These are phyloP conservation scores for Aricia agestis DNA, from an alignment of 1,140 invertebrate genomes.

Conservation along the genomic window DNA sequence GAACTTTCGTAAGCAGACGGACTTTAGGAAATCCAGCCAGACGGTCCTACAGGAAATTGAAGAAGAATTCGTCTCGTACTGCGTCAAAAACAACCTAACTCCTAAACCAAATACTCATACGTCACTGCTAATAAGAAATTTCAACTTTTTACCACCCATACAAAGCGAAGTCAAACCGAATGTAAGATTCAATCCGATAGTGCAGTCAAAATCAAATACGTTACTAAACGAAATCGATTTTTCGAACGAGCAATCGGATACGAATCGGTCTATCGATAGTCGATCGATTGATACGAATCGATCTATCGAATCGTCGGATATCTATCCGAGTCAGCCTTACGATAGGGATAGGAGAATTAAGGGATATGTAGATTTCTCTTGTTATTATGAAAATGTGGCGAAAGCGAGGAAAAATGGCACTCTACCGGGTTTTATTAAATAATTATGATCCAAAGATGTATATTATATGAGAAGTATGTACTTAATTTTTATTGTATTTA, in stretches of 20 bases:
- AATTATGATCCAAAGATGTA: no score
- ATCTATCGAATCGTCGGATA: constrained; percentile 67
- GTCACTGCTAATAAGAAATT: constrained; percentile 90
- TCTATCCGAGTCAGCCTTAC: constrained; percentile 58
- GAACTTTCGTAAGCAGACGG: constrained; percentile 88
- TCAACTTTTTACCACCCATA: constrained; percentile 86
- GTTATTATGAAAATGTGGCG: constrained; percentile 86
- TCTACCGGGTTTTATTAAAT: constrained; percentile 75
- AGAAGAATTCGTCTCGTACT: constrained; percentile 88
- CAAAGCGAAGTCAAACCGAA: constrained; percentile 66
- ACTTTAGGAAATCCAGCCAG: constrained; percentile 89
- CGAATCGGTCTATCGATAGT: constrained; percentile 36
- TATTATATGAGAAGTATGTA: no score
- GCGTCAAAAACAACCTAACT: constrained; percentile 79
- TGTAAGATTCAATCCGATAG: constrained; percentile 78
- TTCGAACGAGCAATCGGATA: constrained; percentile 49
- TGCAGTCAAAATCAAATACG: constrained; percentile 73
- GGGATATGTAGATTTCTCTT: constrained; percentile 90
- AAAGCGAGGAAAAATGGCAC: constrained; percentile 78
- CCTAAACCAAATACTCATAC: constrained; percentile 75
- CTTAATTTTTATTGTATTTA: no score
- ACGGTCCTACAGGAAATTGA: constrained; percentile 91
- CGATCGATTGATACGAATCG: constrained; percentile 50
- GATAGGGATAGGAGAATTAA: constrained; percentile 81
- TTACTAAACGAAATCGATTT: constrained; percentile 60